phyloP scores from a whole-genome alignment of 2,113 vertebrate genomes.

The Myotis lucifugus region DNA sequence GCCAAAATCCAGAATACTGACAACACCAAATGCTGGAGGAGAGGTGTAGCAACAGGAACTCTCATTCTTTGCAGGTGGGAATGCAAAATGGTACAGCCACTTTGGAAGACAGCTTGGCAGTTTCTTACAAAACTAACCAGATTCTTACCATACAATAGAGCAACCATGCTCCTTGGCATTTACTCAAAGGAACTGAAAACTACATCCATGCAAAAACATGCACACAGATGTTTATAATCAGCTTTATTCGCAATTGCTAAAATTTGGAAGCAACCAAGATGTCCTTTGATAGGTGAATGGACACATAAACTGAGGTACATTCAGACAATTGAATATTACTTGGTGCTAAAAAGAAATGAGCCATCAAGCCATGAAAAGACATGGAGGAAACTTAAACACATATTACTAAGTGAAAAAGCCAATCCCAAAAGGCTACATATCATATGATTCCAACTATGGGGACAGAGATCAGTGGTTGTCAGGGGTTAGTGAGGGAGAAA shows the following conservation, averaged over 20 bases:
- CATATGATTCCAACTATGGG: not conserved
- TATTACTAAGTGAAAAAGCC: not conserved
- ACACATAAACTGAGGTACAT: not conserved
- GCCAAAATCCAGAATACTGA: conserved; percentile 17
- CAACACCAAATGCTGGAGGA: not conserved
- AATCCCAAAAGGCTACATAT: not conserved
- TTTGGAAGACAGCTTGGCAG: not conserved
- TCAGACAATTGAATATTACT: not conserved
- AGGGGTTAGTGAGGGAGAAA: not conserved
- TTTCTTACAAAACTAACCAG: conserved; percentile 12
- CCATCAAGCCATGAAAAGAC: not conserved
- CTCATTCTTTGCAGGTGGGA: not conserved
- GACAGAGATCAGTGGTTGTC: not conserved
- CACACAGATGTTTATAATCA: not conserved
- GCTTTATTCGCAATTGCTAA: not conserved
- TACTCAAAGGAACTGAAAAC: not conserved
- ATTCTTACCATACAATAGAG: not conserved
- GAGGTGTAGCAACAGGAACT: not conserved
- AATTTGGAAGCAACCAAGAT: not conserved
- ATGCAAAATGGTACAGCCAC: not conserved
- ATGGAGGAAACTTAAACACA: not conserved
- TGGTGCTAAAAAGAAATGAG: not conserved
- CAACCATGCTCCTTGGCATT: not conserved
- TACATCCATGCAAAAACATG: not conserved
- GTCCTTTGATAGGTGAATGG: conserved; percentile 9